Conservation (phyloP, 2,797 vertebrate genomes). For the Diceros bicornis region DNA sequence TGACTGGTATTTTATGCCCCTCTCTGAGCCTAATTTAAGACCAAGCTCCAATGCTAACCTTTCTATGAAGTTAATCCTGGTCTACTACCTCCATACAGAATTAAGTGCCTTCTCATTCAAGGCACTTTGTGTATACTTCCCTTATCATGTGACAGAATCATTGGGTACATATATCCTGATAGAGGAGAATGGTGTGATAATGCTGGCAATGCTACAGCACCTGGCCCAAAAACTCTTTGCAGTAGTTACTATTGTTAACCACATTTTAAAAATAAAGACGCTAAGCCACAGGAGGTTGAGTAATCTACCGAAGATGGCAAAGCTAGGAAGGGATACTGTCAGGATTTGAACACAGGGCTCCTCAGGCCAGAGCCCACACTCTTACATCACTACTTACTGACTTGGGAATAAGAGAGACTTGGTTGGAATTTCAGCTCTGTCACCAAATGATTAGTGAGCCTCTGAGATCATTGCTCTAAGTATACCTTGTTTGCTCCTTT, state of each 20-base stretch:
- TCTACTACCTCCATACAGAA: background rate
- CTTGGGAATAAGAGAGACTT: background rate
- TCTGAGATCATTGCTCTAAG: background rate
- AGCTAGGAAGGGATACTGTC: background rate
- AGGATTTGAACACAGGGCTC: background rate
- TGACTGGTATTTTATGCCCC: background rate
- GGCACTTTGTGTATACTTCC: background rate
- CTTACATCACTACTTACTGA: background rate
- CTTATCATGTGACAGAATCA: too few relatives aligned
- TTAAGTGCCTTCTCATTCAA: background rate
- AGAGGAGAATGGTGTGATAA: background rate
- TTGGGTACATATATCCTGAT: background rate
- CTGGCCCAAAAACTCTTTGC: background rate
- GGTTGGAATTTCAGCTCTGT: background rate
- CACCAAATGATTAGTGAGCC: background rate
- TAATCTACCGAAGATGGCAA: background rate
- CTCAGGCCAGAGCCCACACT: background rate
- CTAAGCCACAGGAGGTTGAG: background rate
- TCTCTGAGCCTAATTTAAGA: background rate
- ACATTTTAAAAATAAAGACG: background rate
- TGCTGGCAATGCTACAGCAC: accelerated
- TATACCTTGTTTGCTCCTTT: background rate
- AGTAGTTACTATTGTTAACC: background rate
- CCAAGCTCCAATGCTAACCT: background rate
- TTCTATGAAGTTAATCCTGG: background rate